Evolutionary conservation across 2,888 invertebrate genomes (phyloP), one percentile per base, ranked within the genome.

Genomic region (Sericinus montela): DNA sequence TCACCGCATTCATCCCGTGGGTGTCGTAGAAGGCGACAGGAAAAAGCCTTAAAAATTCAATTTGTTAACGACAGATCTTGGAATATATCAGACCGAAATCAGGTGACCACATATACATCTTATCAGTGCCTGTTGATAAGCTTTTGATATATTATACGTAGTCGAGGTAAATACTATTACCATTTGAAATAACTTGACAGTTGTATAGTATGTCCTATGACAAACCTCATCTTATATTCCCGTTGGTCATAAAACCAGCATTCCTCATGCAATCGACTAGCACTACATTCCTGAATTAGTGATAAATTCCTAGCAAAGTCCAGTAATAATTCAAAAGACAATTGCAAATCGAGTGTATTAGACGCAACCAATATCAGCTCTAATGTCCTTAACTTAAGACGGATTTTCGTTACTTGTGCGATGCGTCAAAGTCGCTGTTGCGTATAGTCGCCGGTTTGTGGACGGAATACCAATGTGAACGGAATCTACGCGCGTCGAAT

Each of bases 401-500:
- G 1, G 19, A 14, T n/a, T 8, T 13, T 8, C 29, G 11, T 11
- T n/a, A 11, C 23, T 15, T 8, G 23, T 16, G 29, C 10, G 23
- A 11, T n/a, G 14, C 25, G 7, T 48, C 37, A 16, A 42, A 47
- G 29, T 10, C 28, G 29, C 11, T 35, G 35, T 39, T 32, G 39
- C 9, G 11, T n/a, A 46, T 14, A 28, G 47, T 41, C 23, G 42
- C 10, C 14, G 42, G 15, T 10, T 13, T 45, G 41, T 30, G 50
- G 28, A 40, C 45, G 45, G 45, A 50, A 50, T 50, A 41, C 50
- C 36, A 35, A 44, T 19, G 39, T 8, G 50, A 50, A 30, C 30
- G 36, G 36, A 49, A 45, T 50, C 34, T 50, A 52, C 48, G 45
- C 50, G 48, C 39, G 15, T 9, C 29, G 50, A 50, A 50, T 45